A percentile compares a stretch with the other conserved stretches of the same genome.
Conservation (phyloP, 2,888 invertebrate species). For the Nasonovia ribisnigri region DNA sequence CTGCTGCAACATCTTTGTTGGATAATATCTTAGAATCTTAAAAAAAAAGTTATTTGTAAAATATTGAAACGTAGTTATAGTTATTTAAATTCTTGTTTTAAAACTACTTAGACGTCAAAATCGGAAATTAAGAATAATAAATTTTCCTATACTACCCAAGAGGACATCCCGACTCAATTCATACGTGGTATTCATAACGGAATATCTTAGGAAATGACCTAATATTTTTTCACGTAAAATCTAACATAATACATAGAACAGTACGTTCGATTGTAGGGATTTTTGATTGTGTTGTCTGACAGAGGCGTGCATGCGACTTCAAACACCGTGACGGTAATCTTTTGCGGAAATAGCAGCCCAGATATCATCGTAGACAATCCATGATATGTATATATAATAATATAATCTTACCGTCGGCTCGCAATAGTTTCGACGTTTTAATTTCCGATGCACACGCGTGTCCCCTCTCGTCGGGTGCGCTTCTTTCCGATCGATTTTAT, state of each 20-base stretch:
- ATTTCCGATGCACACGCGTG: conserved; percentile 10
- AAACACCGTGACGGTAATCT: not conserved
- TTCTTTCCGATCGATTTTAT: conserved; percentile 43
- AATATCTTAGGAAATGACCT: not conserved
- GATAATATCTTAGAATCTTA: not conserved
- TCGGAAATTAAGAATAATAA: not conserved
- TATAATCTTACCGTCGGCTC: not conserved
- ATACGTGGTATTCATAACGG: no score
- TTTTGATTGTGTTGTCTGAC: not conserved
- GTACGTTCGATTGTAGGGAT: not conserved
- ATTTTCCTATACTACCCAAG: not conserved
- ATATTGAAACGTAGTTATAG: not conserved
- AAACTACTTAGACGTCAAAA: not conserved
- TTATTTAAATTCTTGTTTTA: not conserved
- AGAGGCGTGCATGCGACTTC: not conserved
- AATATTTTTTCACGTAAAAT: not conserved
- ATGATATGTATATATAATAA: not conserved
- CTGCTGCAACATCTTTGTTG: not conserved
- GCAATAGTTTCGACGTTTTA: conserved; percentile 2
- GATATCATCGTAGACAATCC: not conserved
- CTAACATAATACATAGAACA: not conserved
- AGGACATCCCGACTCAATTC: not conserved
- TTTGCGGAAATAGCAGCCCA: not conserved
- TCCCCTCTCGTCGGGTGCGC: not conserved
- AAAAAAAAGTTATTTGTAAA: not conserved